Percentiles rank a stretch among this genome's conserved stretches.
Evolutionary conservation across 2,113 vertebrate species (phyloP).

Genomic region (Clarias gariepinus): DNA sequence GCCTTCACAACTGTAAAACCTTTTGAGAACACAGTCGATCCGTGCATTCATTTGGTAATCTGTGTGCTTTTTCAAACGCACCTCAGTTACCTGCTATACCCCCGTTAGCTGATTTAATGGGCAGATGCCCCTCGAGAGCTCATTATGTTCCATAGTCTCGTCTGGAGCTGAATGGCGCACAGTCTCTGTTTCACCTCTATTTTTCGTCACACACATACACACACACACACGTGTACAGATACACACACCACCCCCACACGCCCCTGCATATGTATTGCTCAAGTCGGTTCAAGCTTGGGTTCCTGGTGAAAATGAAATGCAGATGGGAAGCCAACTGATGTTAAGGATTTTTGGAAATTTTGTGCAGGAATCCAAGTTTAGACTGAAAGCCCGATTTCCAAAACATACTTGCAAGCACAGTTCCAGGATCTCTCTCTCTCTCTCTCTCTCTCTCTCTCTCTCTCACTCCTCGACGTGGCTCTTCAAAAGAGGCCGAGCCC

Average conservation of each 20-base stretch:
- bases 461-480: slow-evolving; percentile 31
- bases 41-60: not conserved
- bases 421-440: not conserved
- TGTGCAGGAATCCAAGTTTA: slow-evolving; percentile 20
- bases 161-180: slow-evolving; percentile 35
- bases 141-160: slow-evolving; percentile 42
- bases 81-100: slow-evolving; percentile 21
- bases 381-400: slow-evolving; percentile 18
- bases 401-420: slow-evolving; percentile 15
- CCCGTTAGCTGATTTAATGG: slow-evolving; percentile 47
- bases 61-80: not conserved
- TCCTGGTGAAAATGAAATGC: slow-evolving; percentile 37
- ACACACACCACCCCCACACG: slow-evolving; percentile 22
- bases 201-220: slow-evolving; percentile 16
- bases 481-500: slow-evolving; percentile 24
- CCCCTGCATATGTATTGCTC: not conserved
- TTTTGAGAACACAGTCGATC: not conserved
- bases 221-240: not conserved
- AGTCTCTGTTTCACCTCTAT: slow-evolving; percentile 37
- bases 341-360: slow-evolving; percentile 19
- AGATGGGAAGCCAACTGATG: slow-evolving; percentile 30
- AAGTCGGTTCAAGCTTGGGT: slow-evolving; percentile 12
- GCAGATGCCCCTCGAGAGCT: slow-evolving; percentile 49
- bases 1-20: not conserved
- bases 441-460: too few relatives aligned